Base-by-base conservation (phyloP, 2,888 invertebrate genomes). In the Trachelus iudaicus region DNA sequence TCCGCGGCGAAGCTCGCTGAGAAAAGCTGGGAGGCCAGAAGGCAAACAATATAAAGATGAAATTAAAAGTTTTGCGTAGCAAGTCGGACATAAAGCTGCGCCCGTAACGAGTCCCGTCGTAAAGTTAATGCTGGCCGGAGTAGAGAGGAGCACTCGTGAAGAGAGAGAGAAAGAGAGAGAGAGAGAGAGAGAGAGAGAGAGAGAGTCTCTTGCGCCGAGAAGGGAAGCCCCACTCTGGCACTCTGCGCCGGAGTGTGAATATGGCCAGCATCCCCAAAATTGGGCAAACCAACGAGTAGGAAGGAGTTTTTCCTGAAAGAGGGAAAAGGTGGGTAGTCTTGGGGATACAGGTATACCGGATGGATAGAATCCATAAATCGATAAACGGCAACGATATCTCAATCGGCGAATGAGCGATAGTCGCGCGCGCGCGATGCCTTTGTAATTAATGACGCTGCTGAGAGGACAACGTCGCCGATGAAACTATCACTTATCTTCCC, bases 401-500 rank as follows among this genome's bases (percentile, higher is more conserved):
- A 34, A 73, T 33, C 40, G 40, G 15, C 40, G 15, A 15, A 73
- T 12, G 33, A 73, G 74, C 13, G 34, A 71, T 31, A 33, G 33
- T 6, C 6, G 30, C 35, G 34, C 9, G 34, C 35, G 35, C 35
- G 35, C 71, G 71, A 71, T 71, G 12, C 71, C 31, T 33, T n/a
- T 2, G 71, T 33, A 73, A 73, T 73, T 73, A 34, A 73, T 73
- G 33, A 73, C 23, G 34, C 35, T n/a, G 34, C 11, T 0, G 37
- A 35, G 37, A 30, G 56, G 40, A 37, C n/a, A 56, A 15, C 75
- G 13, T n/a, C 34, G 35, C 33, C 75, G 76, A 73, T 77, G 83
- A 79, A 85, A 87, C 89, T 87, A 83, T 85, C 86, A 89, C 85
- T 90, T 89, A 89, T 89, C 90, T 84, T 82, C 90, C 90, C 86